Base-by-base conservation (phyloP, 2,888 invertebrate species). In the Elegia similella region DNA sequence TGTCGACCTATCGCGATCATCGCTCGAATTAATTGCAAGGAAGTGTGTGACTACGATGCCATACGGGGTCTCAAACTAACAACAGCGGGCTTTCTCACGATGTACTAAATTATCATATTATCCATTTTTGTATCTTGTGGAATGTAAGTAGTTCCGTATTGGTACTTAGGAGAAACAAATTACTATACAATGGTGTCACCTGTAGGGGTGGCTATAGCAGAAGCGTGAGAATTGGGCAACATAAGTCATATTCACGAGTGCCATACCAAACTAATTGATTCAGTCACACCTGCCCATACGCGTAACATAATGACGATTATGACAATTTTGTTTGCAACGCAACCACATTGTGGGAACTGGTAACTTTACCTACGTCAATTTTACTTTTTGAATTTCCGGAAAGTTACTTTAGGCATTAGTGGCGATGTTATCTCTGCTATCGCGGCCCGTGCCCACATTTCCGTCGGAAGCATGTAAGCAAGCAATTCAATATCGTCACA, bases 1-100 rank as follows among this genome's bases (percentile, higher is more conserved):
- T 76, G 74, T 68, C 69, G 65, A 73, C 79, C 77, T 89, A 90
- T 90, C 90, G 81, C 75, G 77, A 81, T 80, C 80, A 86, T 87
- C 87, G 76, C 76, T 70, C 73, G 81, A 86, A 88, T 88, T 89
- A 88, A 89, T 88, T 80, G 85, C 86, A 86, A 90, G 87, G 86
- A 89, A 86, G 76, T 79, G 73, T 77, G 69, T 73, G 67, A 67
- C 73, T 74, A 69, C 73, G 71, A 80, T 72, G 74, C 84, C 90
- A 89, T 88, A 88, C 82, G 84, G 82, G 69, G 74, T 75, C 74
- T 70, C 67, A 62, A 80, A 79, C 73, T 74, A 77, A 69, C 66
- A 60, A 61, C 62, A 64, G 67, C 67, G 69, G 53, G 61, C 58
- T 73, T 88, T 90, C 89, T 83, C 89, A 90, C 89, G 88, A 77